Conservation (phyloP, 2,113 vertebrate genomes). For the Actenoides lindsayi region DNA sequence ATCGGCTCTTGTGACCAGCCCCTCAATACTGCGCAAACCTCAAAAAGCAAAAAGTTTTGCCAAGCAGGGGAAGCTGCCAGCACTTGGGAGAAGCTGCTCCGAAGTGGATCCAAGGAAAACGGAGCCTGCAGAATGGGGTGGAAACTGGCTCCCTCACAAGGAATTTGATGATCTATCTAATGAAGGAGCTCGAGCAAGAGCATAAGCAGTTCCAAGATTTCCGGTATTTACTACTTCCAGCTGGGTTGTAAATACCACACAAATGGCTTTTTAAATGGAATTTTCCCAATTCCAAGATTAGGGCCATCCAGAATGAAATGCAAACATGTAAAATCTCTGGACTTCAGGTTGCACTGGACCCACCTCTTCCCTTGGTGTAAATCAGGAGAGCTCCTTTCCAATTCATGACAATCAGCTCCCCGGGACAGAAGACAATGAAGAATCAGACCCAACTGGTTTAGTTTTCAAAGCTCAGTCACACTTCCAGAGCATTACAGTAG, state of each 20-base stretch:
- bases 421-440: not conserved
- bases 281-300: constrained; percentile 20
- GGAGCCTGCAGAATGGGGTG: constrained; percentile 46
- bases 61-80: constrained; percentile 10
- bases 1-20: not conserved
- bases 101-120: constrained; percentile 37
- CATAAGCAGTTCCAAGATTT: constrained; percentile 48
- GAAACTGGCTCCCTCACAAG: constrained; percentile 61
- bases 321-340: not conserved
- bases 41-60: not conserved
- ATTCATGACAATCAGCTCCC: not conserved
- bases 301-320: not conserved
- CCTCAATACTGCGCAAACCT: not conserved
- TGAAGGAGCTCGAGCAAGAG: constrained; percentile 26
- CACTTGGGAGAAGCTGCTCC: not conserved
- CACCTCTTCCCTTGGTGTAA: not conserved
- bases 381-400: not conserved
- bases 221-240: constrained; percentile 66
- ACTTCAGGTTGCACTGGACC: not conserved
- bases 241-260: constrained; percentile 57
- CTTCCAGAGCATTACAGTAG: not conserved
- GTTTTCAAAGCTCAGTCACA: not conserved
- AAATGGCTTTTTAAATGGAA: constrained; percentile 59
- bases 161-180: constrained; percentile 60
- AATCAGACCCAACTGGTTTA: not conserved